Evolutionary conservation across 2,888 invertebrate species (phyloP).

Genomic region (Automeris io): DNA sequence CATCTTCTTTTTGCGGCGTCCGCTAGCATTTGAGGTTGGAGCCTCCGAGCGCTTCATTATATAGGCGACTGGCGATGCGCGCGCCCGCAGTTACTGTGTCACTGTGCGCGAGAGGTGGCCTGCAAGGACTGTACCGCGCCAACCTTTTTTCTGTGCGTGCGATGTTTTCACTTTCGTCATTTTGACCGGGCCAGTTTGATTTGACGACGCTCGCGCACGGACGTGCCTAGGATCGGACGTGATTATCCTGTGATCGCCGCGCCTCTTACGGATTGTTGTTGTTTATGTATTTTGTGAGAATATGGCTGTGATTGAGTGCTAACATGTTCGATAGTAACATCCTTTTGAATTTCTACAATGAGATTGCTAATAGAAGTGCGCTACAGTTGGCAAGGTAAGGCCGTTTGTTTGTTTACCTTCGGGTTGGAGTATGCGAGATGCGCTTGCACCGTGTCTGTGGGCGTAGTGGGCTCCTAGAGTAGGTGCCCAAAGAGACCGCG

Average conservation of each 20-base stretch:
- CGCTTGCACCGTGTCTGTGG: conserved; percentile 30
- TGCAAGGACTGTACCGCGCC: conserved; percentile 72
- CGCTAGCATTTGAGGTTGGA: conserved; percentile 63
- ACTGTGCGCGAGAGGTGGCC: conserved; percentile 73
- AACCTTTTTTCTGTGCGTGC: conserved; percentile 75
- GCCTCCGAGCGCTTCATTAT: conserved; percentile 68
- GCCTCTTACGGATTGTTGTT: conserved; percentile 67
- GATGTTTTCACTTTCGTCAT: conserved; percentile 77
- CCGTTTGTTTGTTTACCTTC: conserved; percentile 58
- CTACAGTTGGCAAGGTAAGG: conserved; percentile 74
- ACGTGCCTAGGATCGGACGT: conserved; percentile 69
- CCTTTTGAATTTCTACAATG: conserved; percentile 73
- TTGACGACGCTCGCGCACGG: conserved; percentile 75
- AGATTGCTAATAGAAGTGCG: conserved; percentile 73
- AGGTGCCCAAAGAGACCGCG: conserved; percentile 24
- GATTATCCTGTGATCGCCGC: conserved; percentile 62
- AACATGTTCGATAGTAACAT: conserved; percentile 73
- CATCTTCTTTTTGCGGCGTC: conserved; percentile 73
- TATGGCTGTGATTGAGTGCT: conserved; percentile 75
- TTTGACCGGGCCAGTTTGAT: conserved; percentile 76
- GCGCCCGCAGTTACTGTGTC: conserved; percentile 73
- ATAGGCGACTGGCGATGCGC: conserved; percentile 71
- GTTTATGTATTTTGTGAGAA: conserved; percentile 55
- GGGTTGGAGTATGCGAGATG: conserved; percentile 38
- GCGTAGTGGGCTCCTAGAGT: conserved; percentile 16